Evolutionary conservation across 2,113 vertebrate genomes (phyloP), one percentile per base, ranked within the genome.

Genomic region (Raja brachyura): DNA sequence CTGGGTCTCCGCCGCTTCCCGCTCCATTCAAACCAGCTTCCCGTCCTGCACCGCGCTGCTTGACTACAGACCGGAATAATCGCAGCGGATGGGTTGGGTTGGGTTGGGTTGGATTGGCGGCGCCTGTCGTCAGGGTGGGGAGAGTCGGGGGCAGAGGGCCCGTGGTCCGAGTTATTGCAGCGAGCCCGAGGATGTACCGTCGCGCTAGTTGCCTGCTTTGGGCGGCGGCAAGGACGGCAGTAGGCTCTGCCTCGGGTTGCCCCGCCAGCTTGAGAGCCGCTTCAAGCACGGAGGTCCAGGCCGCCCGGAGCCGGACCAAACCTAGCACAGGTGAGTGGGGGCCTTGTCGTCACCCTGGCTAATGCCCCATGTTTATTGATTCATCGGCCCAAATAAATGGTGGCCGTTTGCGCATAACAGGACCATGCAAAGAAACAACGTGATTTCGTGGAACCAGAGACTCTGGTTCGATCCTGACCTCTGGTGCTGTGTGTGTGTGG

Each of bases 21-120:
- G 61, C 66, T 48, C 20, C 4, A 39, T 92, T 92, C 18, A 92
- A 92, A 92, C 25, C 33, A 13, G 2, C 16, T 20, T 92, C 90
- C 90, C 90, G 90, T 73, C 33, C 68, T 73, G 90, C 90, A 92
- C 90, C 39, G 90, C 90, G 33, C 33, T 25, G 66, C 68, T 9
- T 92, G 33, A 3, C 66, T 4, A 70, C 68, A 92, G 90, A 73
- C 90, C 39, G 2, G 7, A 73, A 4, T 8, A 92, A 25, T 48
- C 63, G 88, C 4, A 1, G 13, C 61, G 3, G 56, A 56, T 1
- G 4, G 2, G n/a, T n/a, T 3, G n/a, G 33, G 20, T 2, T 14
- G 85, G n/a, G 66, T 9, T 68, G 13, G 33, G 48, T 11, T 77
- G n/a, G 22, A 74, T 63, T 77, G 54, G 39, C 5, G 5, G 4